These are phyloP conservation scores for Morone chrysops DNA, from an alignment of 2,113 vertebrate genomes.

Conservation along the genomic window DNA sequence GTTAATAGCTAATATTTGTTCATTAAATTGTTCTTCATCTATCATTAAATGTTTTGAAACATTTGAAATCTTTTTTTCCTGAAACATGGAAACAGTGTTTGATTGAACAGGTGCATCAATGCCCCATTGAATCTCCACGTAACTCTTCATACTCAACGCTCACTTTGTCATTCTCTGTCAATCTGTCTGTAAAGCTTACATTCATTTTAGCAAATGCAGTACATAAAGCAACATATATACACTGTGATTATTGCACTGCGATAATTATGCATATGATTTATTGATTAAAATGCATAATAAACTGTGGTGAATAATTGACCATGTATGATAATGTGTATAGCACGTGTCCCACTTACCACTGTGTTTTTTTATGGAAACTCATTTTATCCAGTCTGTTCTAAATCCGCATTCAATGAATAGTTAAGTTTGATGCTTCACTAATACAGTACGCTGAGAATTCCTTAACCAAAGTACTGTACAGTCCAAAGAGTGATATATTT, in stretches of 20 bases:
- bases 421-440: constrained; percentile 19
- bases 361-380: constrained; percentile 21
- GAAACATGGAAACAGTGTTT: constrained; percentile 53
- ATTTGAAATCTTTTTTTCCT: constrained; percentile 15
- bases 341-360: constrained; percentile 10
- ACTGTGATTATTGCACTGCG: constrained; percentile 72
- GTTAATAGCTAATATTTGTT: constrained; percentile 17
- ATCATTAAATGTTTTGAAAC: not conserved
- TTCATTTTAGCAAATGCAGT: constrained; percentile 71
- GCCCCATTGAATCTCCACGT: constrained; percentile 16
- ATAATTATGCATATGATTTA: constrained; percentile 51
- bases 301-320: constrained; percentile 31
- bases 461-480: constrained; percentile 33
- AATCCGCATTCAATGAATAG: constrained; percentile 13
- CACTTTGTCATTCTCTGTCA: constrained; percentile 30
- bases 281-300: constrained; percentile 38
- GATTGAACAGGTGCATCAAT: constrained; percentile 27
- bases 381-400: constrained; percentile 12
- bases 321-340: constrained; percentile 35
- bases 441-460: constrained; percentile 10
- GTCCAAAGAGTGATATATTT: constrained; percentile 47
- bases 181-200: constrained; percentile 61
- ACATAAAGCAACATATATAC: constrained; percentile 63
- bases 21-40: constrained; percentile 5
- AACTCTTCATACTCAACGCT: constrained; percentile 10